Base-by-base conservation (phyloP, 2,888 invertebrate species). In the Monoplex corrugatus region DNA sequence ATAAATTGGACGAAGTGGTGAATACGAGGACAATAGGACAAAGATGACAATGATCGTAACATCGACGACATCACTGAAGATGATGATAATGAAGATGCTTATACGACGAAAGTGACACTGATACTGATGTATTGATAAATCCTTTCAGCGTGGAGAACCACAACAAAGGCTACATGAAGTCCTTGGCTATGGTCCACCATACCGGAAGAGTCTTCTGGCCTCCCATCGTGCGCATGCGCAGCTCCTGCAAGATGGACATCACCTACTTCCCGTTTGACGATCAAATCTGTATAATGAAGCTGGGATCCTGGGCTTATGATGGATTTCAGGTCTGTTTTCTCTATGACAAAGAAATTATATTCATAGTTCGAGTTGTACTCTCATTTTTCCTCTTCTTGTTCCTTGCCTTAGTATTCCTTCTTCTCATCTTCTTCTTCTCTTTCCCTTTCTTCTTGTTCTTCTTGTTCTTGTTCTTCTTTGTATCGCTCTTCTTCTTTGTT, bases 251-350 rank as follows among this genome's bases (percentile, higher is more conserved):
- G 90, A 97, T 97, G 93, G 96, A 96, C 90, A 96, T 96, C 88
- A 97, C 97, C 3, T 97, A 96, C 93, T 97, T 97, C 93, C 97
- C 97, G 5, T 97, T 97, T 93, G 97, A 97, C 92, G 96, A 96
- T 91, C 97, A 97, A 92, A 95, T 94, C 43, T 95, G 95, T 82
- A 95, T 93, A 80, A 93, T 97, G 90, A 97, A 97, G 91, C 95
- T 97, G 87, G 97, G 97, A 8, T 95, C 95, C 0, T 95, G 95
- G 95, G 94, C 95, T 0, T 95, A 95, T 87, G 95, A 95, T 87
- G 95, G 95, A 32, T 94, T 93, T 80, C 94, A 94, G 92, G 91
- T 91, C 68, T n/a, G n/a, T n/a, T n/a, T n/a, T n/a, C n/a, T n/a
- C n/a, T n/a, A 72, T 2, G 10, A 6, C 3, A 23, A 13, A 72